Evolutionary conservation across 2,113 vertebrate species (phyloP).

Genomic region (Vidua chalybeata): DNA sequence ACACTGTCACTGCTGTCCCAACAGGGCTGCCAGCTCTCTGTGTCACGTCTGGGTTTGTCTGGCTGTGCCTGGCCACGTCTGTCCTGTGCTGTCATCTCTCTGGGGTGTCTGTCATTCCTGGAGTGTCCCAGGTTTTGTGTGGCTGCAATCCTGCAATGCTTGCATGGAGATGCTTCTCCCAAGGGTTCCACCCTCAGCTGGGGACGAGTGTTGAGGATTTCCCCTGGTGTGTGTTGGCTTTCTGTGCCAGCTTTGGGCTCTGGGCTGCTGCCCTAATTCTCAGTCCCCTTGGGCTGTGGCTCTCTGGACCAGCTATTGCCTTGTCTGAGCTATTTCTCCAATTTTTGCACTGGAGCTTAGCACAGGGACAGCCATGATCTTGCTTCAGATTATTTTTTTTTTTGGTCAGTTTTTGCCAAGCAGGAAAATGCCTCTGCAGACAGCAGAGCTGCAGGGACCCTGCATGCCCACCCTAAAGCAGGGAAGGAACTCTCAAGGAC

Average conservation of each 20-base stretch:
- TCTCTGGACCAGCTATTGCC: not conserved
- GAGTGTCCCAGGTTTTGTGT: not conserved
- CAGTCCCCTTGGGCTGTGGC: not conserved
- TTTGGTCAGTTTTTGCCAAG: not conserved
- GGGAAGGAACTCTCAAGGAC: not conserved
- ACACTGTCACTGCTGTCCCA: not conserved
- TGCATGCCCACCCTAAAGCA: not conserved
- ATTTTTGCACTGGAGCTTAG: not conserved
- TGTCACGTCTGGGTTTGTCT: not conserved
- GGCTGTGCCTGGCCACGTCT: not conserved
- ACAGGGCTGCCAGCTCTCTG: not conserved
- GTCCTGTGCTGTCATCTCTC: not conserved
- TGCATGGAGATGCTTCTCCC: not conserved
- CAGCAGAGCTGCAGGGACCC: not conserved
- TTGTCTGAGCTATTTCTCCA: not conserved
- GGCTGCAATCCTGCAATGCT: not conserved
- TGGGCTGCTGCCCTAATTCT: not conserved
- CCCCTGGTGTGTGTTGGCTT: rapidly evolving
- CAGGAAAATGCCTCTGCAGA: not conserved
- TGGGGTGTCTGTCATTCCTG: not conserved
- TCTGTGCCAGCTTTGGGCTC: not conserved
- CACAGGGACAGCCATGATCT: not conserved
- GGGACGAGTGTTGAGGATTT: rapidly evolving
- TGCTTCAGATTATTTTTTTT: not conserved
- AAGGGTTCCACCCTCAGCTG: not conserved